Base-by-base conservation (phyloP, 2,113 vertebrate species). In the Illadopsis cleaveri region DNA sequence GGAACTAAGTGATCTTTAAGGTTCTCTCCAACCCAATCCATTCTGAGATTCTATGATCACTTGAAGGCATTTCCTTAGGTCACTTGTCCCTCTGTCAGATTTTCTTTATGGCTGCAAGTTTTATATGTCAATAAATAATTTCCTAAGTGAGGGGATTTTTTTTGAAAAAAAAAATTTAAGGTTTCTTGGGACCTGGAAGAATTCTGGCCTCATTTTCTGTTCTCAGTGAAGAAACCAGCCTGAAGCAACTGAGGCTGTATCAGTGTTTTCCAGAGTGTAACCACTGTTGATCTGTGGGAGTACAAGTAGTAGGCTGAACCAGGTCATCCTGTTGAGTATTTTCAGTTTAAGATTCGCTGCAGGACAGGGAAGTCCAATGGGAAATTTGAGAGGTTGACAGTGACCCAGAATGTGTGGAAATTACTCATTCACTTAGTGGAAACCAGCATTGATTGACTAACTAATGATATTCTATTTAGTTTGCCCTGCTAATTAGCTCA, bases 401-500 rank as follows among this genome's bases (percentile, higher is more conserved):
- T 79, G 78, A 90, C 92, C 70, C 54, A 85, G 71, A 93, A 78
- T 31, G 21, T 65, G 47, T 80, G 72, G 56, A 75, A 92, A 93
- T 94, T 81, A 62, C 38, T 88, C 71, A 82, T 91, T 90, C 79
- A 77, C 31, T 88, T 83, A 81, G 68, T 90, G 82, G 60, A 93
- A 95, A 80, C 22, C 33, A 83, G 17, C 82, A 94, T 54, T 93
- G 94, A 96, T 83, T 95, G 92, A 94, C 85, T 93, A 86, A 95
- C 54, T 91, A 93, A 94, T 90, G 94, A 85, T 91, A 86, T 38
- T 90, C 75, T 91, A 83, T 90, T 90, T 86, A 54, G 90, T 94
- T 82, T 95, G 76, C 82, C 38, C 92, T 97, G 64, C 85, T 96
- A 96, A 95, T 96, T 95, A 95, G 95, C 82, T 92, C 20, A 5